Evolutionary conservation across 2,888 invertebrate genomes (phyloP).

Genomic region (Andrena camellia): DNA sequence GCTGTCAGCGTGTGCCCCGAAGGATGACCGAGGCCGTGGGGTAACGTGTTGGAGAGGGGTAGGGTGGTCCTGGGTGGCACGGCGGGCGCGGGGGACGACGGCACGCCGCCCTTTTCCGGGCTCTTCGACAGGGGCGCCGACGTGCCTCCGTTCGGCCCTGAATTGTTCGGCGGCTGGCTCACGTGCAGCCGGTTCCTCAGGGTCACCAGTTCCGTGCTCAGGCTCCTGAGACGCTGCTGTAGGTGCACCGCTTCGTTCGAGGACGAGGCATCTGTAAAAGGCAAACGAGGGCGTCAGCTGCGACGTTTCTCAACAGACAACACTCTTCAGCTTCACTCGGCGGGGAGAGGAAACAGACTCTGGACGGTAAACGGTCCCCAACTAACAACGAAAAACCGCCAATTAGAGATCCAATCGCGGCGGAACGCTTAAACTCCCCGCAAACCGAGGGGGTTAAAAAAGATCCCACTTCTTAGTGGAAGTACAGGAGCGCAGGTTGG

Average conservation of each 20-base stretch:
- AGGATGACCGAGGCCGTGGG: conserved; percentile 79
- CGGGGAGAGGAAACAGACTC: too few species aligned
- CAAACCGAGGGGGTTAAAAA: too few species aligned
- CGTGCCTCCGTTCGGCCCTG: conserved; percentile 76
- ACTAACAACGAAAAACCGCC: background rate
- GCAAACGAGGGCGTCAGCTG: conserved; percentile 25
- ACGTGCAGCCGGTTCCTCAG: conserved; percentile 95
- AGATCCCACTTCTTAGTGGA: too few species aligned
- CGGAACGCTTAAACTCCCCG: too few species aligned
- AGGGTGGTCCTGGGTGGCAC: conserved; percentile 82
- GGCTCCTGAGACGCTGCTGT: conserved; percentile 95
- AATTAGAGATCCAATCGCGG: too few species aligned
- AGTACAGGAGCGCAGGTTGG: too few species aligned
- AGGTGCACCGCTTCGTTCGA: conserved; percentile 97
- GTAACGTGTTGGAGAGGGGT: conserved; percentile 70
- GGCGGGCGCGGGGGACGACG: conserved; percentile 80
- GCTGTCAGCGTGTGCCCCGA: conserved; percentile 82
- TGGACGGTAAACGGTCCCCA: background rate
- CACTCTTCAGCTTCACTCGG: conserved; percentile 3
- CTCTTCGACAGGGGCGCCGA: conserved; percentile 73
- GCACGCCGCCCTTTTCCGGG: conserved; percentile 73
- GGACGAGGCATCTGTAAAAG: conserved; percentile 93
- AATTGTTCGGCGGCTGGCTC: conserved; percentile 85
- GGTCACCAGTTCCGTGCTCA: conserved; percentile 96
- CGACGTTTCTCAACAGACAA: background rate